phyloP scores from a whole-genome alignment of 2,888 invertebrate genomes.

The Drosophila falleni region DNA sequence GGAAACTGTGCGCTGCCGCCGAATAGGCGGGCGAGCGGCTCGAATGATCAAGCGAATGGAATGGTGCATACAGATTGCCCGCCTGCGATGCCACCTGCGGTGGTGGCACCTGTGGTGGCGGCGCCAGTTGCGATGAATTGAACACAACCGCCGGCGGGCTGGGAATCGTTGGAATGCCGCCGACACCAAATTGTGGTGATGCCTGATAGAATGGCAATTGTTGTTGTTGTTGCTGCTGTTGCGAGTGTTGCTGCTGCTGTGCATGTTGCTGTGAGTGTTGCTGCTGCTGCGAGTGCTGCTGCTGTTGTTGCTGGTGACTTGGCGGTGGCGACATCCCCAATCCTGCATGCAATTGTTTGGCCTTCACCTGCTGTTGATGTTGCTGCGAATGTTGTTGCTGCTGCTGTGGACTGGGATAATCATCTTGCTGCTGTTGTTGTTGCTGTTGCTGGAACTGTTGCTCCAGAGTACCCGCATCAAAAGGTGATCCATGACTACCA shows the following conservation, averaged over 20 bases:
- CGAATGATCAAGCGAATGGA: constrained; percentile 89
- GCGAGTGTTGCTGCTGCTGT: constrained; percentile 82
- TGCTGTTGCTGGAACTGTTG: constrained; percentile 83
- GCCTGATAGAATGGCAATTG: constrained; percentile 88
- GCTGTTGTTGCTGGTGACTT: constrained; percentile 89
- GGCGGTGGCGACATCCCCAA: constrained; percentile 86
- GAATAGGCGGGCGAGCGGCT: constrained; percentile 93
- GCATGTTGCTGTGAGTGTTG: constrained; percentile 85
- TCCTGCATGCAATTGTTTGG: constrained; percentile 84
- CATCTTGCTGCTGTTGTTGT: constrained; percentile 71
- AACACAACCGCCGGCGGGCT: constrained; percentile 92
- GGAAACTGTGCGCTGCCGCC: constrained; percentile 87
- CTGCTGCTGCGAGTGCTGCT: constrained; percentile 82
- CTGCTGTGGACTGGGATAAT: constrained; percentile 72
- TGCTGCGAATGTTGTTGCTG: constrained; percentile 65
- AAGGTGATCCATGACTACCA: constrained; percentile 84
- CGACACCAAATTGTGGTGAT: constrained; percentile 90
- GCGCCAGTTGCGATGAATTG: constrained; percentile 92
- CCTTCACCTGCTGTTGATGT: constrained; percentile 81
- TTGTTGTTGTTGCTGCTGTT: constrained; percentile 81
- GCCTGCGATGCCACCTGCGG: constrained; percentile 87
- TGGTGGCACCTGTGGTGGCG: constrained; percentile 80
- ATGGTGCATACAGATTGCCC: constrained; percentile 93
- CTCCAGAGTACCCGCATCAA: constrained; percentile 85
- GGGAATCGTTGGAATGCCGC: constrained; percentile 93